Evolutionary conservation across 2,797 vertebrate genomes (phyloP), one percentile per base, ranked within the genome.

Genomic region (Sebastes hopkinsi): DNA sequence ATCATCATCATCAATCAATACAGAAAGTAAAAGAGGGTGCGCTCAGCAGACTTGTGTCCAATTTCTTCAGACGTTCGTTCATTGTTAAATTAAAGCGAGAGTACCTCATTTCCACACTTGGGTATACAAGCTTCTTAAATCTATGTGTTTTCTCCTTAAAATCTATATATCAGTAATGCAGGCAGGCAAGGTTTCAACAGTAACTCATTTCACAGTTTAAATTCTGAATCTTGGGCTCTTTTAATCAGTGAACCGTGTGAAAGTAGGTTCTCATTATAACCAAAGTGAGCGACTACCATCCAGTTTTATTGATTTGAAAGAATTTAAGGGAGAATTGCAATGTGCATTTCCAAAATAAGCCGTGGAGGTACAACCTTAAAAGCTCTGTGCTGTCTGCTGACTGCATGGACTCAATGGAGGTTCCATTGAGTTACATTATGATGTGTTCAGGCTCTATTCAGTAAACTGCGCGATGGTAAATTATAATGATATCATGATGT

Each of bases 1-100:
- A 80, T 84, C 71, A 82, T 81, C 32, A 67, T 64, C 67, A 83
- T 83, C 80, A 75, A 71, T 76, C 75, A 74, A 66, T 66, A 32
- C 67, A 59, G 38, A 61, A 68, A 74, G 20, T 11, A 65, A 69
- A 69, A 72, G 62, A 58, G 59, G 46, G 12, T 50, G 9, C 36
- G 56, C 46, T 86, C 38, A 16, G 25, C 5, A 30, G 12, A 60
- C 20, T 68, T 8, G 32, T 67, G 36, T 72, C n/a, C 14, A 55
- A 18, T 62, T 68, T 72, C 23, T 54, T 80, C 22, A 65, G 36
- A 85, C 12, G 0, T 65, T 30, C 14, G 0, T 65, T 30, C 25
- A 61, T 65, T 65, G 32, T 74, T 30, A 72, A 82, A 60, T 38
- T 18, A 22, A 60, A 76, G 52, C 3, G 1, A 55, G 72, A 78